Evolutionary conservation across 2,888 invertebrate species (phyloP).

Genomic region (Apoda limacodes): DNA sequence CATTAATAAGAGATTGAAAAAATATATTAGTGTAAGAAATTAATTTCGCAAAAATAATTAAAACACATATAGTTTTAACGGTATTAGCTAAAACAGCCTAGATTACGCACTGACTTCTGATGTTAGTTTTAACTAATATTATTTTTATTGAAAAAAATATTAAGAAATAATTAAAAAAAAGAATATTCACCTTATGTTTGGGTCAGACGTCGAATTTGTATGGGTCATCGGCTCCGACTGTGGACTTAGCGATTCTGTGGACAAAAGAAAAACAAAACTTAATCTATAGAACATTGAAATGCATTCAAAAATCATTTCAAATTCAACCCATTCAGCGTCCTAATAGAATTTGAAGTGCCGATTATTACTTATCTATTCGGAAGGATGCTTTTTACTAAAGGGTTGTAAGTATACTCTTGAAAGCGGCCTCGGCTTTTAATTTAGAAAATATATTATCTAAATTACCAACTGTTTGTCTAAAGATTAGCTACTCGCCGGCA

Average conservation of each 20-base stretch:
- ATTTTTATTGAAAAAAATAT: background rate
- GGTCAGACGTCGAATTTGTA: slow-evolving; percentile 49
- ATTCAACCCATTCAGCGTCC: background rate
- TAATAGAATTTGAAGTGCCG: slow-evolving; percentile 27
- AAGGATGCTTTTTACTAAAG: slow-evolving; percentile 38
- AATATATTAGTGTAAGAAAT: background rate
- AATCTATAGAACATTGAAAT: background rate
- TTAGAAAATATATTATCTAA: slow-evolving; percentile 39
- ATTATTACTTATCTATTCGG: slow-evolving; percentile 40
- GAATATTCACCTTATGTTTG: slow-evolving; percentile 49
- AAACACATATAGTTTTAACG: background rate
- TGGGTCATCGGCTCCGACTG: slow-evolving; percentile 59
- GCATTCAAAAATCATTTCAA: slow-evolving; percentile 1
- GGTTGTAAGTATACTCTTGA: slow-evolving; percentile 47
- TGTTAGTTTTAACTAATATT: background rate
- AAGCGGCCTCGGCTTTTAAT: slow-evolving; percentile 24
- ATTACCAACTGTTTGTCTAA: slow-evolving; percentile 41
- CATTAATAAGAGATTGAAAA: background rate
- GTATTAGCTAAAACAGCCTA: background rate
- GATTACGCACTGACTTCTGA: background rate
- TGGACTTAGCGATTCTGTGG: slow-evolving; percentile 57
- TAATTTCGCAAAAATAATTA: background rate
- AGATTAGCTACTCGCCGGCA: slow-evolving; percentile 24
- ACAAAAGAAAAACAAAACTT: slow-evolving; percentile 28
- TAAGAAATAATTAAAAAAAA: background rate